A percentile compares a stretch with the other conserved stretches of the same genome.
Evolutionary conservation across 2,888 invertebrate genomes (phyloP).

Genomic region (Drosophila neonasuta): DNA sequence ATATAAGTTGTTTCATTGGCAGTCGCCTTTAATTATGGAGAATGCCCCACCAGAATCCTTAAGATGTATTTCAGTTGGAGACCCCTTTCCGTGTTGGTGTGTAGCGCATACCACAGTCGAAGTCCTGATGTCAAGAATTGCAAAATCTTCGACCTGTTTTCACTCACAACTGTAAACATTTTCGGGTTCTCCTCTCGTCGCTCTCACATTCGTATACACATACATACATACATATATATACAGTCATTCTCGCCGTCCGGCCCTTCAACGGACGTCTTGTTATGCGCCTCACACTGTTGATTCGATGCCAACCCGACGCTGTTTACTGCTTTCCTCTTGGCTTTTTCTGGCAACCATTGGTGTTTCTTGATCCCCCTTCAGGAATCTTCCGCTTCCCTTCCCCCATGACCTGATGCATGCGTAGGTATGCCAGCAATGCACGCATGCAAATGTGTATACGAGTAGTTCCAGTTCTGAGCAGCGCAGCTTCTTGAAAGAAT

Average conservation of each 20-base stretch:
- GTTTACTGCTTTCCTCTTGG: constrained; percentile 9
- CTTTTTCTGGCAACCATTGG: constrained; percentile 32
- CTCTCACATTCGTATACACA: not conserved
- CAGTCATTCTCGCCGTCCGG: constrained; percentile 5
- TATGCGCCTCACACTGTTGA: constrained; percentile 22
- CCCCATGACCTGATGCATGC: constrained; percentile 67
- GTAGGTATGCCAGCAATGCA: constrained; percentile 81
- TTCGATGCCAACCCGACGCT: constrained; percentile 14
- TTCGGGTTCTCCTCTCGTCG: constrained; percentile 28
- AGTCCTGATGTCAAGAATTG: constrained; percentile 9
- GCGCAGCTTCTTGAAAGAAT: constrained; percentile 43
- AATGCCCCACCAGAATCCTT: constrained; percentile 20
- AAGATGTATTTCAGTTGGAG: constrained; percentile 6
- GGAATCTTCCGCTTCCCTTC: not conserved
- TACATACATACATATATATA: not conserved
- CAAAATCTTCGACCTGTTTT: constrained; percentile 45
- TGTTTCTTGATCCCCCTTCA: constrained; percentile 4
- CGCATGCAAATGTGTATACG: constrained; percentile 75
- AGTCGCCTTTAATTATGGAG: constrained; percentile 65
- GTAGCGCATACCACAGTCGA: constrained; percentile 22
- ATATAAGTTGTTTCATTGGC: constrained; percentile 76
- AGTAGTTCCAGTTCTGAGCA: constrained; percentile 61
- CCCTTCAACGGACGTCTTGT: constrained; percentile 39
- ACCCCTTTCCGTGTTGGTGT: not conserved
- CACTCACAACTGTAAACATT: constrained; percentile 50